These are phyloP conservation scores for Antitype chi DNA, from an alignment of 2,888 invertebrate genomes.

Conservation along the genomic window DNA sequence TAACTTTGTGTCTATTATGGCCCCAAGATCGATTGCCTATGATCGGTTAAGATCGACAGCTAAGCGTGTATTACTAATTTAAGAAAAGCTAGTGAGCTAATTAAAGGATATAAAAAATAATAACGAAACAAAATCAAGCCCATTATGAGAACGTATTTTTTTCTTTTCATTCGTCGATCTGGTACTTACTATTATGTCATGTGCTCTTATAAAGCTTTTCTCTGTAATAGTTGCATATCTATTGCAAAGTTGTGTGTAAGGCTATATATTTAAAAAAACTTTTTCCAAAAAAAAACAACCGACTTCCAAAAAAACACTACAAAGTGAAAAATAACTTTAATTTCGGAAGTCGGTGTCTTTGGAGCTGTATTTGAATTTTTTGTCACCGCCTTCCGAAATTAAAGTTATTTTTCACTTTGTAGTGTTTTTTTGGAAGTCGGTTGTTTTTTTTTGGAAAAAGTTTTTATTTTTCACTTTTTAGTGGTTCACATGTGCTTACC, in stretches of 20 bases:
- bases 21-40: background rate
- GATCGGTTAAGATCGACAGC: background rate
- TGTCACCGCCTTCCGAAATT: too few relatives aligned
- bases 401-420: too few relatives aligned
- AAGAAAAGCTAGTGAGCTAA: background rate
- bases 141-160: background rate
- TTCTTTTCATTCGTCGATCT: background rate
- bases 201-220: background rate
- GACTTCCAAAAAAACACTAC: too few relatives aligned
- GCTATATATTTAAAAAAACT: background rate
- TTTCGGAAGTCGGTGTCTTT: too few relatives aligned
- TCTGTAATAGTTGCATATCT: background rate
- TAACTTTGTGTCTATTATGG: background rate
- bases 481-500: too few relatives aligned
- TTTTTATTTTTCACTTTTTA: too few relatives aligned
- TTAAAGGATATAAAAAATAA: background rate
- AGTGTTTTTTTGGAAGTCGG: too few relatives aligned
- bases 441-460: too few relatives aligned
- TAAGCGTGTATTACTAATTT: too few relatives aligned
- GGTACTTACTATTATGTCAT: background rate
- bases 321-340: too few relatives aligned
- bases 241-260: background rate
- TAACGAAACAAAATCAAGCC: background rate
- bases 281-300: too few relatives aligned
- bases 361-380: too few relatives aligned